These are phyloP conservation scores for Siphonodentalium dalli DNA, from an alignment of 2,888 invertebrate genomes.

Conservation along the genomic window DNA sequence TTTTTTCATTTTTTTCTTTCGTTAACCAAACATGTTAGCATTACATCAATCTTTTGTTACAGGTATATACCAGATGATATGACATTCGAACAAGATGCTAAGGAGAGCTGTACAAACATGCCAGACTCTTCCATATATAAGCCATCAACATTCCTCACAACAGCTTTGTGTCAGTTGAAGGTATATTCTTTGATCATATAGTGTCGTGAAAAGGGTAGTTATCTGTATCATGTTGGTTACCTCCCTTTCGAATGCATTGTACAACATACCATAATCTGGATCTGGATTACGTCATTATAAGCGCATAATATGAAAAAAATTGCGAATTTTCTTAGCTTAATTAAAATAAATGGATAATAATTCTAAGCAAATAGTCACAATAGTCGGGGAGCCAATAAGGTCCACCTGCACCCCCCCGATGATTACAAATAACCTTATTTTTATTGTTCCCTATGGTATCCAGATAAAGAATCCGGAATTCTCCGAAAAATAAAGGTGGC, in stretches of 20 bases:
- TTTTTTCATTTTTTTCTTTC: too few species aligned
- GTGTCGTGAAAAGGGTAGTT: not conserved
- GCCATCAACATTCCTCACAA: conserved; percentile 84
- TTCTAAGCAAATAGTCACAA: too few species aligned
- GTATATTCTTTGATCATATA: conserved; percentile 27
- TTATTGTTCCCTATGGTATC: too few species aligned
- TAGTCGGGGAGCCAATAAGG: too few species aligned
- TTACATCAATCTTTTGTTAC: conserved; percentile 8
- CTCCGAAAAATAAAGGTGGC: too few species aligned
- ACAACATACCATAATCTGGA: not conserved
- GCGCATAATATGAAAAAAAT: not conserved
- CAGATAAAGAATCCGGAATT: too few species aligned
- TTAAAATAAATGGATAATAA: too few species aligned
- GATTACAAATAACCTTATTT: too few species aligned
- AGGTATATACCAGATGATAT: conserved; percentile 88
- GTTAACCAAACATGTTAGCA: not conserved
- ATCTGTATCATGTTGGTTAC: not conserved
- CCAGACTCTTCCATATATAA: conserved; percentile 81
- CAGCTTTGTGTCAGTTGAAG: conserved; percentile 89
- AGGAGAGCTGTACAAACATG: conserved; percentile 77
- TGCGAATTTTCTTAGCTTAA: too few species aligned
- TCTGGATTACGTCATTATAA: not conserved
- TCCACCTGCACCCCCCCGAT: too few species aligned
- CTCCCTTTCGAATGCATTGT: not conserved
- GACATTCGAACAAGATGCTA: conserved; percentile 83